Percentiles rank a stretch among this genome's conserved stretches.
These are phyloP conservation scores for Tetheella fluctuosa DNA, from an alignment of 2,888 invertebrate genomes.

Conservation along the genomic window DNA sequence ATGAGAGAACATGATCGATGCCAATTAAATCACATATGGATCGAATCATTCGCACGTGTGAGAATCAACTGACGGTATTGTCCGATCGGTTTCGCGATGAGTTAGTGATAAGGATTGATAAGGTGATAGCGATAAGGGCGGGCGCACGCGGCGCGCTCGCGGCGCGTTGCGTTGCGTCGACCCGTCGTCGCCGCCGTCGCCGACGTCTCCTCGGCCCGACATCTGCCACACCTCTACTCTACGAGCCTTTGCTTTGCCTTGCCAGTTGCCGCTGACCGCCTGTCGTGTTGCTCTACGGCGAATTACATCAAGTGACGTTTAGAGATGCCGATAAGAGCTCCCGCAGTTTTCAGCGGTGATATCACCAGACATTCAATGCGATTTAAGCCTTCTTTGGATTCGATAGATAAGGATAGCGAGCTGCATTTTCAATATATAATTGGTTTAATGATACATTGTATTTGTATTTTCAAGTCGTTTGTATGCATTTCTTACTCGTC, in stretches of 20 bases:
- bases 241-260: constrained; percentile 15
- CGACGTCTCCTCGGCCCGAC: constrained; percentile 64
- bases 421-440: not conserved
- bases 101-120: constrained; percentile 77
- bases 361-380: constrained; percentile 6
- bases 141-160: constrained; percentile 49
- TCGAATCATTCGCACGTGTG: constrained; percentile 59
- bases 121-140: constrained; percentile 71
- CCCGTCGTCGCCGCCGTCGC: constrained; percentile 39
- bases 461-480: not conserved
- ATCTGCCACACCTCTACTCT: constrained; percentile 65
- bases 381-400: constrained; percentile 5
- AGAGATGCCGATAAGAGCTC: constrained; percentile 26
- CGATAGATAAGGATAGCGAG: constrained; percentile 1
- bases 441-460: not conserved
- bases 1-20: constrained; percentile 56
- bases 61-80: constrained; percentile 50
- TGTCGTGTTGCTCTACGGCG: constrained; percentile 10
- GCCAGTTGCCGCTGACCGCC: constrained; percentile 22
- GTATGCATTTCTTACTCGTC: not conserved
- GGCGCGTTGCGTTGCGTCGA: constrained; percentile 18
- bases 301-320: constrained; percentile 27
- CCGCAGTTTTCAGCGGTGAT: constrained; percentile 21
- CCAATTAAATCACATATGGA: constrained; percentile 52
- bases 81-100: constrained; percentile 77